phyloP scores from a whole-genome alignment of 2,797 vertebrate genomes.

The Kryptolebias ocellatus region DNA sequence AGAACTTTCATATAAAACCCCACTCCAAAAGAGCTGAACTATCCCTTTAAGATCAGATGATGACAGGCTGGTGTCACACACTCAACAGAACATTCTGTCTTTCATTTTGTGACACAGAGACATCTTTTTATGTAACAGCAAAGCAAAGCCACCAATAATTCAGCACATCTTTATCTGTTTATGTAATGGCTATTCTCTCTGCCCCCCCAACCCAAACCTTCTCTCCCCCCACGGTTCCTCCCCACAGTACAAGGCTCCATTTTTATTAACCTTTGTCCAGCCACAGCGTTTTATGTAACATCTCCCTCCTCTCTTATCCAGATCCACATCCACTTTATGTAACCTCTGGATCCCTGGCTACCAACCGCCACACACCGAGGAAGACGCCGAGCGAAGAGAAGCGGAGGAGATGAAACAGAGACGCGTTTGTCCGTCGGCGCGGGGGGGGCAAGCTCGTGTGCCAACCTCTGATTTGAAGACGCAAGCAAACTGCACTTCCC shows the following conservation, averaged over 20 bases:
- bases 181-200: constrained; percentile 78
- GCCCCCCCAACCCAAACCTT: constrained; percentile 30
- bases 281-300: constrained; percentile 81
- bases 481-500: constrained; percentile 34
- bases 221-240: constrained; percentile 56
- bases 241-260: constrained; percentile 72
- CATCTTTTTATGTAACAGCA: constrained; percentile 77
- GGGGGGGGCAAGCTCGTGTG: constrained; percentile 21
- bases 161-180: constrained; percentile 79
- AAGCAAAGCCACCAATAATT: constrained; percentile 76
- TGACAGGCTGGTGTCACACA: constrained; percentile 20
- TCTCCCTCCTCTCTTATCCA: constrained; percentile 70
- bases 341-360: constrained; percentile 69
- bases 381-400: constrained; percentile 15
- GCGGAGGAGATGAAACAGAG: constrained; percentile 24
- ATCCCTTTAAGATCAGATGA: constrained; percentile 13
- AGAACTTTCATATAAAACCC: no score
- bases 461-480: constrained; percentile 25
- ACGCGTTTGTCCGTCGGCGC: constrained; percentile 14
- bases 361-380: constrained; percentile 51
- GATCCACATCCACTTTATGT: constrained; percentile 77
- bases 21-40: no score
- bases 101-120: constrained; percentile 51
- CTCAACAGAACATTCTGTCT: constrained; percentile 14
- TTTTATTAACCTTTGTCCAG: constrained; percentile 83